Conservation (phyloP, 2,888 invertebrate species). For the Pardosa pseudoannulata region DNA sequence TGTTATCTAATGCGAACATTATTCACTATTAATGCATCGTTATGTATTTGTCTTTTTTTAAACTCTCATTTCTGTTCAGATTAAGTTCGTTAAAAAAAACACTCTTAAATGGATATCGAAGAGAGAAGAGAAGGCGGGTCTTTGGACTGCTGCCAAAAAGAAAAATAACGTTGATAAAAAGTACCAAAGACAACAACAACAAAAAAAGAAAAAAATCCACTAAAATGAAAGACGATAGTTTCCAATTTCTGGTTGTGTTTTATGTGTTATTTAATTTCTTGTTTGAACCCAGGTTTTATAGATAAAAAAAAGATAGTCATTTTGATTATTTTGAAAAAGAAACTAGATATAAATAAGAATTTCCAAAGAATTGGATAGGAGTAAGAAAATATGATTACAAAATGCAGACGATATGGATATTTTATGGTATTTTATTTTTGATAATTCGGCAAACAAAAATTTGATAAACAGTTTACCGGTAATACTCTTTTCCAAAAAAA, state of each 20-base stretch:
- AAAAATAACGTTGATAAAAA: not conserved
- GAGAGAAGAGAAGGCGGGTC: not conserved
- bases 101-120: not conserved
- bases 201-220: not conserved
- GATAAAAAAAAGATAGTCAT: not conserved
- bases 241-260: not conserved
- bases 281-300: not conserved
- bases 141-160: constrained; percentile 9
- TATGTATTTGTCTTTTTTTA: not conserved
- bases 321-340: not conserved
- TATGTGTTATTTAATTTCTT: constrained; percentile 25
- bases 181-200: too few relatives aligned
- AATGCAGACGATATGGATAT: not conserved
- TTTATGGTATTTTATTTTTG: too few relatives aligned
- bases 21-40: not conserved
- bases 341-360: not conserved
- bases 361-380: not conserved
- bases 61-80: too few relatives aligned
- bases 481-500: too few relatives aligned
- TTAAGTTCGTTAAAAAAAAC: not conserved
- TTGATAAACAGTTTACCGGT: too few relatives aligned
- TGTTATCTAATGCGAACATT: constrained; percentile 15
- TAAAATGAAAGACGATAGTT: constrained; percentile 7
- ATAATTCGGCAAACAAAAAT: too few relatives aligned
- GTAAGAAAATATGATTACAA: not conserved